Percentiles rank a stretch among this genome's conserved stretches.
Conservation (phyloP, 2,888 invertebrate species). For the Euclidia mi region DNA sequence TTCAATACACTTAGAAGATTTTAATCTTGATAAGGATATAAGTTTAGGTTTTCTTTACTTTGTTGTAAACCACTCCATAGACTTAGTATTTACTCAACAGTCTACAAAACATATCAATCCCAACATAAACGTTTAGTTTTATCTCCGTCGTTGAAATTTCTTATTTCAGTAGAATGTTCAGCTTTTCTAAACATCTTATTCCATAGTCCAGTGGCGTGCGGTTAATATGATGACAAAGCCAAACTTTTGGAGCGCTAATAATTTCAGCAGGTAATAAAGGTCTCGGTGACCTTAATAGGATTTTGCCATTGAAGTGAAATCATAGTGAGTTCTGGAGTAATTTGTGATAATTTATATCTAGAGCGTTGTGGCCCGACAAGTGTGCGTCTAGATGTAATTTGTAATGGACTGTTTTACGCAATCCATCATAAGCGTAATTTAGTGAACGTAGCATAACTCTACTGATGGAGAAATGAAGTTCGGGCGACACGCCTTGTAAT, state of each 20-base stretch:
- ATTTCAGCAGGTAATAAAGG: background rate
- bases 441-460: constrained; percentile 64
- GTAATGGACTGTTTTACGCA: constrained; percentile 57
- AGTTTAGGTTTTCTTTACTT: too few species aligned
- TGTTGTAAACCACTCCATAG: too few species aligned
- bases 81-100: too few species aligned
- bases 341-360: constrained; percentile 36
- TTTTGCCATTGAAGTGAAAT: constrained; percentile 13
- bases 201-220: background rate
- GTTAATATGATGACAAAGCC: constrained; percentile 5
- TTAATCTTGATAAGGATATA: too few species aligned
- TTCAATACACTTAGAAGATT: too few species aligned
- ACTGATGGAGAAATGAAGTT: constrained; percentile 71
- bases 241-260: background rate
- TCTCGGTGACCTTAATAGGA: background rate
- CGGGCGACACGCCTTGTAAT: constrained; percentile 56
- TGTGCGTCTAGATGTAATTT: constrained; percentile 54
- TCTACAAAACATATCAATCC: too few species aligned
- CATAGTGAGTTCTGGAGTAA: constrained; percentile 28
- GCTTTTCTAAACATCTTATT: background rate
- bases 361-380: constrained; percentile 27
- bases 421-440: constrained; percentile 71
- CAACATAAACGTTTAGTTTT: too few species aligned
- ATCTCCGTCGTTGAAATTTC: background rate
- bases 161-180: background rate